These are phyloP conservation scores for Panulirus ornatus DNA, from an alignment of 1,140 invertebrate species.

Conservation along the genomic window DNA sequence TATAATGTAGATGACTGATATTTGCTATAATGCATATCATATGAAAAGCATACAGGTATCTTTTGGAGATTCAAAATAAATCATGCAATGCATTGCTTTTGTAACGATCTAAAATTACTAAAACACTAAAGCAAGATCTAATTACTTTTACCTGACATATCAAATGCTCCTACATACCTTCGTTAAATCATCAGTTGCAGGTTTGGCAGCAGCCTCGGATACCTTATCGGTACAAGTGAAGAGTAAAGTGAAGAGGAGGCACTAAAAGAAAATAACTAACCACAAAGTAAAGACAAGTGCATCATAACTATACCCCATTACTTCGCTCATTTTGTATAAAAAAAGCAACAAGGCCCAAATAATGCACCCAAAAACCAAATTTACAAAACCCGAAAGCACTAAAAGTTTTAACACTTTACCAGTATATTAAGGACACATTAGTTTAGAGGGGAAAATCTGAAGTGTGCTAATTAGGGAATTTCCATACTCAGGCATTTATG, in stretches of 20 bases:
- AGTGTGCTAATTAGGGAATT: too few relatives aligned
- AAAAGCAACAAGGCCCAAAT: background rate
- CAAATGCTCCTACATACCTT: constrained; percentile 40
- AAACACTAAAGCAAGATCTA: background rate
- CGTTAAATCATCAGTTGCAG: constrained; percentile 28
- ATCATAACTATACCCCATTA: background rate
- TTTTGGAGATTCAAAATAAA: background rate
- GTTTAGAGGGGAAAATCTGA: too few relatives aligned
- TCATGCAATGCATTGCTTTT: background rate
- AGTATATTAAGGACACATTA: too few relatives aligned
- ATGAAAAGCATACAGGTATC: too few relatives aligned
- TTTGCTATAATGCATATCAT: too few relatives aligned
- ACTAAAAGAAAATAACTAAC: background rate
- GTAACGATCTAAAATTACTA: background rate
- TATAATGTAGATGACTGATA: too few relatives aligned
- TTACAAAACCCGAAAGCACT: background rate
- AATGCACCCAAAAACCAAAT: background rate
- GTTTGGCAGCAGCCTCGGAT: constrained; percentile 26
- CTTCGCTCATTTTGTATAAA: background rate
- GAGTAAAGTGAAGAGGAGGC: background rate
- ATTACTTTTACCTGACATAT: background rate
- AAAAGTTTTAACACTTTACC: too few relatives aligned
- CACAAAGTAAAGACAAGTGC: background rate
- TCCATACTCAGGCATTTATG: too few relatives aligned
- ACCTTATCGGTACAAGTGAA: constrained; percentile 19